Evolutionary conservation across 2,797 vertebrate species (phyloP).

Genomic region (Galago senegalensis): DNA sequence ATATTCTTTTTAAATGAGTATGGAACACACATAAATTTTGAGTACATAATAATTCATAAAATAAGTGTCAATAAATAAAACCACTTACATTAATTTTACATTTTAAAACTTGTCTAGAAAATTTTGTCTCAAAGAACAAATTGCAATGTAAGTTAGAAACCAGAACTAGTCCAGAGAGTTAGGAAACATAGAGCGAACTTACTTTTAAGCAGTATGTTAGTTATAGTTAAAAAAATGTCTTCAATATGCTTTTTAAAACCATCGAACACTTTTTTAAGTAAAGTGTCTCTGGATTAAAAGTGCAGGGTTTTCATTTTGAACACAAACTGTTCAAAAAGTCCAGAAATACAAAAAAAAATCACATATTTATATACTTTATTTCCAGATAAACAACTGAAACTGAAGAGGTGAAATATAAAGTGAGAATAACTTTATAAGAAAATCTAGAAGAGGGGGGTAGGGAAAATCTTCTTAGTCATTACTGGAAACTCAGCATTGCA

Average conservation of each 20-base stretch:
- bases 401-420: not conserved
- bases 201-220: not conserved
- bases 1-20: not conserved
- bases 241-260: not conserved
- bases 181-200: not conserved
- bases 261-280: not conserved
- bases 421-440: not conserved
- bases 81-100: not conserved
- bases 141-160: not conserved
- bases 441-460: not conserved
- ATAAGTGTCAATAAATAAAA: not conserved
- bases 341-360: slow-evolving; percentile 9
- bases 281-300: not conserved
- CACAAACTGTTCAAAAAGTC: not conserved
- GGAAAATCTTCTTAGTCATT: not conserved
- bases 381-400: not conserved
- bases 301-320: slow-evolving; percentile 4
- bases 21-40: not conserved
- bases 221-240: slow-evolving; percentile 29
- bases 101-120: not conserved
- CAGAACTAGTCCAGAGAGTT: not conserved
- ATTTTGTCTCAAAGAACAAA: not conserved
- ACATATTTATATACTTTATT: not conserved
- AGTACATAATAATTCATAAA: not conserved
- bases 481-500: not conserved